Conservation (phyloP, 2,888 invertebrate species). For the Pedicia rivosa region DNA sequence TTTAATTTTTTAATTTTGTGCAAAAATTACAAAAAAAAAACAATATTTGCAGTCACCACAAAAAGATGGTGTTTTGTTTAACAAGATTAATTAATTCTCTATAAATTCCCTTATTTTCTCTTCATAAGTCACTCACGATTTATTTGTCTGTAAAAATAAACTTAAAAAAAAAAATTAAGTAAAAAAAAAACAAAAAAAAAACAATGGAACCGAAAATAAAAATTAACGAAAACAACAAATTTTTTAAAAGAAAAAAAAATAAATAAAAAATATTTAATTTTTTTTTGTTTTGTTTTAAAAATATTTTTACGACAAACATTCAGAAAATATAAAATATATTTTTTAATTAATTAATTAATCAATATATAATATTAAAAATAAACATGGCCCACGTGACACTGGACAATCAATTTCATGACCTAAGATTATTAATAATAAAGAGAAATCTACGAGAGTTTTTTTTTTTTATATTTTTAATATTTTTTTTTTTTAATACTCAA, state of each 20-base stretch:
- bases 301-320: constrained; percentile 11
- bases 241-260: constrained; percentile 2
- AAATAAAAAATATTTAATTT: background rate
- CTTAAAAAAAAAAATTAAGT: background rate
- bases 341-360: constrained; percentile 8
- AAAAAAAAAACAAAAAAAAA: background rate
- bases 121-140: too few species aligned
- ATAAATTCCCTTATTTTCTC: too few species aligned
- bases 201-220: background rate
- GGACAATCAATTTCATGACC: constrained; percentile 12
- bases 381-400: constrained; percentile 14
- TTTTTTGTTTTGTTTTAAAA: background rate
- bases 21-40: too few species aligned
- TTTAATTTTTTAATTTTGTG: too few species aligned
- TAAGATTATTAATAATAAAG: constrained; percentile 3
- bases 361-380: constrained; percentile 6
- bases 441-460: constrained; percentile 1
- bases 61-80: too few species aligned
- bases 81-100: too few species aligned
- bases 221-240: constrained; percentile 1
- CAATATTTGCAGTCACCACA: too few species aligned
- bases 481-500: background rate
- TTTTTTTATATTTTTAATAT: background rate
- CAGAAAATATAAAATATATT: constrained; percentile 11
- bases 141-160: constrained; percentile 1